phyloP scores from a whole-genome alignment of 2,797 vertebrate species.

The Trematomus bernacchii region DNA sequence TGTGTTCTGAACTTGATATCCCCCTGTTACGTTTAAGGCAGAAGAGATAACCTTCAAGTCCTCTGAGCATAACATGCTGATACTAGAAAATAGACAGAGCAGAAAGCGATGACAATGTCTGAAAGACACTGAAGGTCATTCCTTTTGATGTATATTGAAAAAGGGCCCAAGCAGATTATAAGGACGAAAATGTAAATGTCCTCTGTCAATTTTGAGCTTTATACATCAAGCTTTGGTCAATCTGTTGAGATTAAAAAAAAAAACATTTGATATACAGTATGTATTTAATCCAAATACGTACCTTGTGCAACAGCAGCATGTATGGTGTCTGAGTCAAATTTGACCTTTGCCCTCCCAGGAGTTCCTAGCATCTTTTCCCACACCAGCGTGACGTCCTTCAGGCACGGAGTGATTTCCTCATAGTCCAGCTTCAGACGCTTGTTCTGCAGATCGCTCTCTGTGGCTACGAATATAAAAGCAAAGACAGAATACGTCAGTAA shows the following conservation, averaged over 20 bases:
- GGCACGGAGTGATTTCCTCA: conserved; percentile 96
- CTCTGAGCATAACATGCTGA: conserved; percentile 36
- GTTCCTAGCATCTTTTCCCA: conserved; percentile 97
- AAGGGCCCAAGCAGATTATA: background rate
- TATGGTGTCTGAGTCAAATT: conserved; percentile 92
- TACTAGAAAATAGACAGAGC: conserved; percentile 29
- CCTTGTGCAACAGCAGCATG: conserved; percentile 93
- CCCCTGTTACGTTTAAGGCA: conserved; percentile 17
- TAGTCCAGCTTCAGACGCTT: conserved; percentile 96
- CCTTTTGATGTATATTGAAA: conserved; percentile 3
- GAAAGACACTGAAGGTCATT: background rate
- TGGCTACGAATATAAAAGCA: conserved; percentile 81
- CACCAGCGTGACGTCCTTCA: conserved; percentile 94
- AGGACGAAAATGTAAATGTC: conserved; percentile 7
- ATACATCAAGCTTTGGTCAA: conserved; percentile 41
- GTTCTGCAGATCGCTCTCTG: conserved; percentile 94
- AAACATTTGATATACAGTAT: conserved; percentile 33
- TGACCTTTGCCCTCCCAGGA: conserved; percentile 90
- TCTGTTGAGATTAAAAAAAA: conserved; percentile 35
- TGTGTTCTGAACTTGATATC: conserved; percentile 17
- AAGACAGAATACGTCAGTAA: background rate
- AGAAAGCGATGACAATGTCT: conserved; percentile 11
- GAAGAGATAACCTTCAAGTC: conserved; percentile 36
- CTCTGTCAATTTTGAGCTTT: conserved; percentile 37
- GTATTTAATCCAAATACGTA: conserved; percentile 63